These are phyloP conservation scores for Lepidotrigona ventralis DNA, from an alignment of 1,140 invertebrate genomes.

Conservation along the genomic window DNA sequence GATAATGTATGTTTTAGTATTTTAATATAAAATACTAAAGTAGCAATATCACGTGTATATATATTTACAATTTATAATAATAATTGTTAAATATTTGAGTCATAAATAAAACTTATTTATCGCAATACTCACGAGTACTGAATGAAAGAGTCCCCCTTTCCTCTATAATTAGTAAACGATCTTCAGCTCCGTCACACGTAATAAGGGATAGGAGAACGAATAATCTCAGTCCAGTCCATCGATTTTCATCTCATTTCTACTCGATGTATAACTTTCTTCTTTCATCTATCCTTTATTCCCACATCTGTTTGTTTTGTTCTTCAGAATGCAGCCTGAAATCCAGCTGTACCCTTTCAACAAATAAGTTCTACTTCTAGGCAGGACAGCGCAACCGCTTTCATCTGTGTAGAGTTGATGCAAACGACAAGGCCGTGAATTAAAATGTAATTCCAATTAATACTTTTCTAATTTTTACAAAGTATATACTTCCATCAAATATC, in stretches of 20 bases:
- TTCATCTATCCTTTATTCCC: background rate
- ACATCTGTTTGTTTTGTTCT: conserved; percentile 8
- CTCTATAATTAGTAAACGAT: background rate
- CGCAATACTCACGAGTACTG: background rate
- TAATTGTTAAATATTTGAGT: background rate
- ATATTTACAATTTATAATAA: too few relatives aligned
- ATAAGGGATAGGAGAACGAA: background rate
- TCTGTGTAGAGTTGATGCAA: background rate
- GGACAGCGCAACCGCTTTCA: conserved; percentile 2
- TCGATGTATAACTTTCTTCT: background rate
- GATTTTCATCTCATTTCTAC: conserved; percentile 4
- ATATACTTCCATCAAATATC: too few relatives aligned
- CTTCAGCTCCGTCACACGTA: background rate
- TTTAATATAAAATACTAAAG: too few relatives aligned
- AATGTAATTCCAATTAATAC: too few relatives aligned
- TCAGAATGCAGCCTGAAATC: background rate
- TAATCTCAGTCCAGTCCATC: background rate
- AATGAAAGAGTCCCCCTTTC: background rate
- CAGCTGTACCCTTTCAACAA: background rate
- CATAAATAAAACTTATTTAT: background rate
- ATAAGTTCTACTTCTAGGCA: background rate
- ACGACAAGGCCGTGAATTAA: background rate
- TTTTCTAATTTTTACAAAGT: too few relatives aligned
- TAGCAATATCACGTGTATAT: too few relatives aligned
- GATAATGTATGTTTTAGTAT: too few relatives aligned